Evolutionary conservation across 2,797 vertebrate species (phyloP), one percentile per base, ranked within the genome.

Genomic region (Holocentrus rufus): DNA sequence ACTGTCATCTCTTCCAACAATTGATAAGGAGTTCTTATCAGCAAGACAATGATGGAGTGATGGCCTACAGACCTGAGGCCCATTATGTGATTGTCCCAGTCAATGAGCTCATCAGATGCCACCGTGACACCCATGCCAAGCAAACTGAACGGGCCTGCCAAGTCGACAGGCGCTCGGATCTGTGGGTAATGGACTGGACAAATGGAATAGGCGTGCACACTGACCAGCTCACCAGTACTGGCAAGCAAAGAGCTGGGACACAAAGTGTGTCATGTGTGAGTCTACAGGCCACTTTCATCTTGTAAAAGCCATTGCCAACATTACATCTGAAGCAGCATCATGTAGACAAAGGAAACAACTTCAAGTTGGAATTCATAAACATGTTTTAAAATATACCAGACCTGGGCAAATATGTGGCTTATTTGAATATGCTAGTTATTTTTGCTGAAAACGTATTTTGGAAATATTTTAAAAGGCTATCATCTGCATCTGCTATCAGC

Each of bases 61-160:
- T 2, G 72, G 63, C 61, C 62, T 7, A 27, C 80, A 72, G 74
- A 63, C 71, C 47, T 44, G 63, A 79, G 57, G 79, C 46, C 57
- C 64, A 65, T 58, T 68, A 46, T 61, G 59, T 30, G 46, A 70
- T 60, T 55, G 42, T 61, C 66, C 47, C 30, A 49, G 69, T 71
- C 67, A 74, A 46, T 78, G 57, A 89, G 64, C 72, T 80, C 62
- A 80, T 81, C 73, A 31, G 57, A 64, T 23, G 59, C 30, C 74
- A 27, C 14, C 2, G 10, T 62, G 76, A 54, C 39, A 64, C 7
- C 42, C 8, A 18, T 60, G 64, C 73, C 57, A 64, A 69, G 53
- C 59, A 69, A 77, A 70, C 62, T 22, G 42, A 69, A 69, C 31
- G 23, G 22, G 25, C 15, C 31, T 69, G 69, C 67, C 76, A 81